Evolutionary conservation across 2,797 vertebrate species (phyloP).

Genomic region (Etheostoma nigrum): DNA sequence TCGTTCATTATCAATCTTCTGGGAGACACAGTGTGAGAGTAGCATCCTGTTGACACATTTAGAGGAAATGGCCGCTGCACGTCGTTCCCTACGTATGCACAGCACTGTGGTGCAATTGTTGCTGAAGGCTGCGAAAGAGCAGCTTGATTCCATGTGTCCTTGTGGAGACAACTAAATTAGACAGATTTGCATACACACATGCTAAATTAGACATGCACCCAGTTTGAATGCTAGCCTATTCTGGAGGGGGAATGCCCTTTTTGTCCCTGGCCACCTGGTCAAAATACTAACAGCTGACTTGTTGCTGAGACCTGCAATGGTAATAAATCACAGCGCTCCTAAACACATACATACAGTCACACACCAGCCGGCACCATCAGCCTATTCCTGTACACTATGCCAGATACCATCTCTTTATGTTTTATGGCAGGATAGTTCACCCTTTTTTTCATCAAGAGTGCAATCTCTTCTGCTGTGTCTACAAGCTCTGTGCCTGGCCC

Average conservation of each 20-base stretch:
- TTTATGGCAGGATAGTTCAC: slow-evolving; percentile 54
- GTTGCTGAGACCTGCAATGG: slow-evolving; percentile 78
- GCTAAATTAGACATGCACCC: slow-evolving; percentile 29
- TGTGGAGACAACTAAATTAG: slow-evolving; percentile 78
- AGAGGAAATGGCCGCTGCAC: slow-evolving; percentile 74
- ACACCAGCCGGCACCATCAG: slow-evolving; percentile 28
- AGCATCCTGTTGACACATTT: slow-evolving; percentile 84
- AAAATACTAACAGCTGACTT: slow-evolving; percentile 86
- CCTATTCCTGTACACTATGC: slow-evolving; percentile 41
- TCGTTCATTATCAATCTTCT: slow-evolving; percentile 89
- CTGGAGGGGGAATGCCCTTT: slow-evolving; percentile 77
- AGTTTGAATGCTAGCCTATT: slow-evolving; percentile 68
- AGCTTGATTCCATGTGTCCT: slow-evolving; percentile 73
- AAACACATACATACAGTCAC: slow-evolving; percentile 40
- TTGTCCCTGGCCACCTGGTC: slow-evolving; percentile 86
- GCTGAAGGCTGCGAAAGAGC: slow-evolving; percentile 69
- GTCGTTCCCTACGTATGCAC: slow-evolving; percentile 59
- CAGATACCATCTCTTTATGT: slow-evolving; percentile 62
- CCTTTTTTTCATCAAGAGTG: slow-evolving; percentile 42
- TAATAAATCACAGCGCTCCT: slow-evolving; percentile 79
- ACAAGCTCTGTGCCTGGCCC: slow-evolving; percentile 10
- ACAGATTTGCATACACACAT: slow-evolving; percentile 61
- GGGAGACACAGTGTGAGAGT: slow-evolving; percentile 79
- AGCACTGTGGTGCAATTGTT: slow-evolving; percentile 61
- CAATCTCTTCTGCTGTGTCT: slow-evolving; percentile 39